These are phyloP conservation scores for Sebastolobus altivelis DNA, from an alignment of 2,797 vertebrate species.

Conservation along the genomic window DNA sequence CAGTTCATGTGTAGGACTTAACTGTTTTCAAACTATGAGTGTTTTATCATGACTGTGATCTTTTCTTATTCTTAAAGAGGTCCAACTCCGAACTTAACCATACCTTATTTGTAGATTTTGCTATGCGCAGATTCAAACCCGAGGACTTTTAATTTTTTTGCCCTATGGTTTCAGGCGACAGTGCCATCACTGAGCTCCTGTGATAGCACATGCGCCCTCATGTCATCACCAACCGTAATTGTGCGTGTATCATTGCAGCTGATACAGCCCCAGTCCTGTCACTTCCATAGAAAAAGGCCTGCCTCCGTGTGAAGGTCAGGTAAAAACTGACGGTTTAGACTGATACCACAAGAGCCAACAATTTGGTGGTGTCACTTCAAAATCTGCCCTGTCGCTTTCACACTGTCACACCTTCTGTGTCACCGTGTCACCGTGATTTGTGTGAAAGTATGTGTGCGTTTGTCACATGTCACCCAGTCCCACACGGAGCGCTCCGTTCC, in stretches of 20 bases:
- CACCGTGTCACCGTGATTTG: slow-evolving; percentile 10
- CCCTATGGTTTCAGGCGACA: background rate
- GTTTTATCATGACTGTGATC: background rate
- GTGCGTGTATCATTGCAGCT: background rate
- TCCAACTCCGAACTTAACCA: background rate
- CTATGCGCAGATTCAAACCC: background rate
- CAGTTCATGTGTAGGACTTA: background rate
- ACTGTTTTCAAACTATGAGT: background rate
- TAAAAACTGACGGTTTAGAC: slow-evolving; percentile 1
- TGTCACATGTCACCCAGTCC: slow-evolving; percentile 61
- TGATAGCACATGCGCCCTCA: background rate
- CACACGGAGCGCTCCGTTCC: slow-evolving; percentile 72
- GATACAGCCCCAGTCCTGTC: background rate
- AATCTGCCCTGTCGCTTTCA: slow-evolving; percentile 22
- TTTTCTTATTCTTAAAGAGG: background rate
- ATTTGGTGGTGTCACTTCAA: slow-evolving; percentile 26
- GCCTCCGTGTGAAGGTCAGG: slow-evolving; percentile 12
- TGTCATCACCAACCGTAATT: background rate
- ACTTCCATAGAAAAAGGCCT: background rate
- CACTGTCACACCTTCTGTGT: slow-evolving; percentile 23
- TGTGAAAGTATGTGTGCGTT: slow-evolving; percentile 16
- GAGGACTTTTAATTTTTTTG: background rate
- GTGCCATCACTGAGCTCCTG: background rate
- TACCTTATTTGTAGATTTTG: background rate
- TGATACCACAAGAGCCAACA: slow-evolving; percentile 1